phyloP scores from a whole-genome alignment of 2,888 invertebrate species.

The Dendrolimus pini region DNA sequence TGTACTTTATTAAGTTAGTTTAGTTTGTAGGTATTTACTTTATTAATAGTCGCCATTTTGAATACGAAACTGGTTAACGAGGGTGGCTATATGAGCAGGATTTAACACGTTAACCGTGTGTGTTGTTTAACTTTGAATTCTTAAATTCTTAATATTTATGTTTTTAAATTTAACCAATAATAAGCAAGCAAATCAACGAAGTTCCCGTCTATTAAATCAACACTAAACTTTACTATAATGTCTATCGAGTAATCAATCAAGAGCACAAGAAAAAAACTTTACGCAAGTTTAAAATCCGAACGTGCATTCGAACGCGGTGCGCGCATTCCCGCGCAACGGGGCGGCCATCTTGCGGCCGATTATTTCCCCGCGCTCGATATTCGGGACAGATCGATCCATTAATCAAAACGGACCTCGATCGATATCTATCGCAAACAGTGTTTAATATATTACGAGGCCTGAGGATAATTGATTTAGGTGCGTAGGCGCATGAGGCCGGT shows the following conservation, averaged over 20 bases:
- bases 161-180: too few species aligned
- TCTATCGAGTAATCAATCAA: not conserved
- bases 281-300: conserved; percentile 5
- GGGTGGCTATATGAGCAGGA: too few species aligned
- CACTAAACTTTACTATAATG: not conserved
- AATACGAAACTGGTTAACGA: too few species aligned
- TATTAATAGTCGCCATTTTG: too few species aligned
- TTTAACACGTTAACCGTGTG: too few species aligned
- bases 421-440: conserved; percentile 67
- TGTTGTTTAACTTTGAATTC: too few species aligned
- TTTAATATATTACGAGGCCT: conserved; percentile 63
- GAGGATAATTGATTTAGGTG: conserved; percentile 62
- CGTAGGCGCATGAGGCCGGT: conserved; percentile 57
- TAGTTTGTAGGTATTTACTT: too few species aligned
- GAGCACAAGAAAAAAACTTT: not conserved
- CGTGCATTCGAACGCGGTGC: conserved; percentile 25
- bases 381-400: conserved; percentile 59
- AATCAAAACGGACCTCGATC: conserved; percentile 64
- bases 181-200: too few species aligned
- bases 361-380: conserved; percentile 48
- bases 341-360: conserved; percentile 65
- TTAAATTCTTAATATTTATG: too few species aligned
- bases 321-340: conserved; percentile 48
- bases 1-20: too few species aligned
- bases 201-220: not conserved